Percentiles rank a stretch among this genome's conserved stretches.
Evolutionary conservation across 2,888 invertebrate species (phyloP).

Genomic region (Pheosia gnoma): DNA sequence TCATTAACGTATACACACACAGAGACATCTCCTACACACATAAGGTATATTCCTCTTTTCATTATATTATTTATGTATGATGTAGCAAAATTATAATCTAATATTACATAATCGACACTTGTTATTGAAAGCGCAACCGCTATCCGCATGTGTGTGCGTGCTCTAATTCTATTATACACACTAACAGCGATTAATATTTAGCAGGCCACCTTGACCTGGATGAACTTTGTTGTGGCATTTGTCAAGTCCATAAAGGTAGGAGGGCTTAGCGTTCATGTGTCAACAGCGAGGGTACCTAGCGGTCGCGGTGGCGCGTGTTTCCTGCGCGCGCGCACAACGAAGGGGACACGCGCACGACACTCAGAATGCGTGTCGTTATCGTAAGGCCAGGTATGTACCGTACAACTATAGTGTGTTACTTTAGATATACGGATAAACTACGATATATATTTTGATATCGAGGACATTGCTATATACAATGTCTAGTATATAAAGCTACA

Average conservation of each 20-base stretch:
- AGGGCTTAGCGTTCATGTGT: constrained; percentile 39
- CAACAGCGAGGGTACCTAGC: constrained; percentile 33
- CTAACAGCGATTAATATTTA: constrained; percentile 29
- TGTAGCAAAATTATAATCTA: no score
- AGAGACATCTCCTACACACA: not conserved
- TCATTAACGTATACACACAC: constrained; percentile 18
- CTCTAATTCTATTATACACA: constrained; percentile 6
- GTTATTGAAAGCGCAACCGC: no score
- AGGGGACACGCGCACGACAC: constrained; percentile 66
- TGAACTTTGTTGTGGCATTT: constrained; percentile 58
- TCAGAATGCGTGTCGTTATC: constrained; percentile 58
- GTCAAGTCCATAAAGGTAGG: constrained; percentile 57
- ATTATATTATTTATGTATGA: no score
- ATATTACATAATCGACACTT: no score
- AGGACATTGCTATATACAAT: no score
- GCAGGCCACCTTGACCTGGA: constrained; percentile 54
- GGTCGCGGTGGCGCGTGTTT: constrained; percentile 66
- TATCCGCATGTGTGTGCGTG: constrained; percentile 5
- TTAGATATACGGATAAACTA: not conserved
- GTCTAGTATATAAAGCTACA: no score
- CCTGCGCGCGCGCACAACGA: constrained; percentile 60
- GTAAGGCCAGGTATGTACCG: constrained; percentile 47
- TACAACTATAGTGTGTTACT: constrained; percentile 53
- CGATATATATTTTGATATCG: not conserved
- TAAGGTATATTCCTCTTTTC: no score